Percentiles rank a stretch among this genome's conserved stretches.
phyloP scores from a whole-genome alignment of 2,797 vertebrate species.

The Antennarius maculatus region DNA sequence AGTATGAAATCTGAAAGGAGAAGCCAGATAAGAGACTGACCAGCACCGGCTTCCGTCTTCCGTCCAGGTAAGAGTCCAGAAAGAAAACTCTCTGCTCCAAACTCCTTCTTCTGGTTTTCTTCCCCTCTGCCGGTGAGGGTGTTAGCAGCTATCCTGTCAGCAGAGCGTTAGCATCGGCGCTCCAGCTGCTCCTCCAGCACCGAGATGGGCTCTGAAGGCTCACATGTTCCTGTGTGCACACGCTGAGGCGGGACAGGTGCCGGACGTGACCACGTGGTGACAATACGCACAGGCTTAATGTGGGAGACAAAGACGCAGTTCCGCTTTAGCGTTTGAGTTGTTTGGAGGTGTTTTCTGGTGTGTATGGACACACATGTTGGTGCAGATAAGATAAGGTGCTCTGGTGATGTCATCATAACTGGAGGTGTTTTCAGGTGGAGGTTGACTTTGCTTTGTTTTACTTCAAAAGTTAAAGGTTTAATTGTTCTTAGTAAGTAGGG shows the following conservation, averaged over 20 bases:
- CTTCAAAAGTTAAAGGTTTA: too few relatives aligned
- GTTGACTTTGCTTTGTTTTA: too few relatives aligned
- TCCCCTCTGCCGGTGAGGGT: not conserved
- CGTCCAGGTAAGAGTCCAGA: constrained; percentile 74
- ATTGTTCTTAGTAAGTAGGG: too few relatives aligned
- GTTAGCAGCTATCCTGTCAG: constrained; percentile 19
- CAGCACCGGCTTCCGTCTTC: constrained; percentile 44
- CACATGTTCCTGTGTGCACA: constrained; percentile 42
- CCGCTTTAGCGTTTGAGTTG: too few relatives aligned
- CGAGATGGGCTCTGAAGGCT: constrained; percentile 14
- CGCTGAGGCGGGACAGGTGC: constrained; percentile 37
- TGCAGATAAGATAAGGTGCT: not conserved
- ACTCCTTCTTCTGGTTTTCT: constrained; percentile 1
- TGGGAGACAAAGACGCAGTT: constrained; percentile 11
- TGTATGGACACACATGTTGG: too few relatives aligned
- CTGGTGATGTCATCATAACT: not conserved
- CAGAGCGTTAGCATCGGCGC: constrained; percentile 29
- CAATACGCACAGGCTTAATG: constrained; percentile 21
- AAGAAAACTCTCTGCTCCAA: constrained; percentile 25
- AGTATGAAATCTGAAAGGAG: constrained; percentile 69
- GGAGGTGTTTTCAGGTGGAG: too few relatives aligned
- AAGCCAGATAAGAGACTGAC: constrained; percentile 57
- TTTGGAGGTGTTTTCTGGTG: too few relatives aligned
- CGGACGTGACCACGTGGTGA: constrained; percentile 60
- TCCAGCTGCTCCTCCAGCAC: constrained; percentile 41